phyloP scores from a whole-genome alignment of 2,888 invertebrate species.

The Eupithecia dodoneata region DNA sequence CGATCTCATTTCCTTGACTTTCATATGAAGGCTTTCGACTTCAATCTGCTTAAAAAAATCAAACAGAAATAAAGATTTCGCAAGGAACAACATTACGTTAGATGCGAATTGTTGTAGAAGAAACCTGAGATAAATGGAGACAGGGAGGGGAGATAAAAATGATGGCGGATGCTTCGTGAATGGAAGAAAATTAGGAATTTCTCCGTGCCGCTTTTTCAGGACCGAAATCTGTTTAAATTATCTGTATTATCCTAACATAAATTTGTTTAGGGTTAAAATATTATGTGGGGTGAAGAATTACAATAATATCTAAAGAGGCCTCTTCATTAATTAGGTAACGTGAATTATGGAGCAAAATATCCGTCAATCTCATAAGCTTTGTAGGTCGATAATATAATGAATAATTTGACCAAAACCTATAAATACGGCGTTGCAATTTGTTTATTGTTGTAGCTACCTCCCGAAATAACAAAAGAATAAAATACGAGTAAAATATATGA shows the following conservation, averaged over 20 bases:
- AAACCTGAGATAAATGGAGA: slow-evolving; percentile 78
- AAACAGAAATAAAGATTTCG: slow-evolving; percentile 83
- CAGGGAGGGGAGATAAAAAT: slow-evolving; percentile 81
- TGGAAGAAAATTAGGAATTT: slow-evolving; percentile 81
- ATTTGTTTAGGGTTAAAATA: slow-evolving; percentile 47
- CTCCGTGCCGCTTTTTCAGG: slow-evolving; percentile 72
- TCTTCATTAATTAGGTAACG: not conserved
- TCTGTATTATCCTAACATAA: slow-evolving; percentile 65
- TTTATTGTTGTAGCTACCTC: too few relatives aligned
- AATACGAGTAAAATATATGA: slow-evolving; percentile 39
- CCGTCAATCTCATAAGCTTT: not conserved
- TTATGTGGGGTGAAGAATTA: slow-evolving; percentile 29
- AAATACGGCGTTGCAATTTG: too few relatives aligned
- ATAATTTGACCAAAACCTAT: too few relatives aligned
- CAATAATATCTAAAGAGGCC: not conserved
- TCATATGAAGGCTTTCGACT: slow-evolving; percentile 70
- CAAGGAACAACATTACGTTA: slow-evolving; percentile 81
- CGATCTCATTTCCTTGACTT: slow-evolving; percentile 78
- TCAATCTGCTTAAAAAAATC: slow-evolving; percentile 78
- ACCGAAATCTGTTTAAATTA: slow-evolving; percentile 72
- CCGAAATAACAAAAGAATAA: not conserved
- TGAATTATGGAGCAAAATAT: not conserved
- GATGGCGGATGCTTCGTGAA: slow-evolving; percentile 80
- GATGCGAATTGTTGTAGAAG: slow-evolving; percentile 73
- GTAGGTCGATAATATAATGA: not conserved